Evolutionary conservation across 1,140 invertebrate genomes (phyloP), one percentile per base, ranked within the genome.

Genomic region (Habropoda laboriosa): DNA sequence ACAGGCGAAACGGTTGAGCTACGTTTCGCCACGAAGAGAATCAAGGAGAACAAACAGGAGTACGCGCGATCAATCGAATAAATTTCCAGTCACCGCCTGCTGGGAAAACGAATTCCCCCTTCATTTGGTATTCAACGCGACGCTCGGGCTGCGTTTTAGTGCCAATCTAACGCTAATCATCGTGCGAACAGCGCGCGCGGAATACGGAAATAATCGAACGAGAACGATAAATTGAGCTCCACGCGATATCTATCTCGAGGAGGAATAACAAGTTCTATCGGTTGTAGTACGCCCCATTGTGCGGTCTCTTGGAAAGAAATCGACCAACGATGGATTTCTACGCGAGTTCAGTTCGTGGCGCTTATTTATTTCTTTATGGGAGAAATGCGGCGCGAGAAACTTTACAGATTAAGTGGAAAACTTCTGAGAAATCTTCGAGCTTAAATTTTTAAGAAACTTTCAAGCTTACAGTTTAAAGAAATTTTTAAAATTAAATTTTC

Each of bases 171-270:
- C 42, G 42, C 27, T 66, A 30, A 66, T 47, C 42, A 32, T 66
- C 42, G 42, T 32, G 40, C 42, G 40, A 47, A 63, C 38, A 42
- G 21, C 60, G 60, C n/a, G 35, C 71, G 40, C 63, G 45, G 80
- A 70, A 74, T 72, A 71, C 81, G 76, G 81, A 84, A 84, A 70
- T 79, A 74, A 83, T 84, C 76, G 74, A 42, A 45, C 53, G 24
- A 47, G 42, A 66, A 47, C 27, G 42, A 47, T 66, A 47, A 66
- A 47, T 47, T 47, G 63, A 66, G 42, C 27, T 66, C 40, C 61
- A 45, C 24, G 13, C 40, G 61, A 64, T 64, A 64, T 64, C 61
- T 21, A 64, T 64, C 40, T 63, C 24, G 18, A 2, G 7, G 18
- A 42, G 61, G 40, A 45, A 18, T 45, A 45, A 64, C 40, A 21